Percentiles rank a stretch among this genome's conserved stretches.
phyloP scores from a whole-genome alignment of 2,113 vertebrate genomes.

The Tor tambroides region DNA sequence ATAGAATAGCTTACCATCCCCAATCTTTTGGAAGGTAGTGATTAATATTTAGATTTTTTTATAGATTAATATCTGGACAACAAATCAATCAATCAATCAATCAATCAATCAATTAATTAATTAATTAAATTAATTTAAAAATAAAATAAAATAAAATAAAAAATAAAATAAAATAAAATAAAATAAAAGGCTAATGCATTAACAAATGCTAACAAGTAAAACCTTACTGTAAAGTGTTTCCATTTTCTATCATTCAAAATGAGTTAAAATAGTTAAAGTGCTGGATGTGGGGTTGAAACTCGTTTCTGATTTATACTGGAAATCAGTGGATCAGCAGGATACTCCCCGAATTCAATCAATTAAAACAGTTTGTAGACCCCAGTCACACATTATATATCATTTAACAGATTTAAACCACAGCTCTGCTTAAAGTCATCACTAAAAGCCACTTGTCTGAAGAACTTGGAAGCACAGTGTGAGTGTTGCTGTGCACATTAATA shows the following conservation, averaged over 20 bases:
- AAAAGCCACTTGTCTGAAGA: background rate
- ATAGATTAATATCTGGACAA: too few relatives aligned
- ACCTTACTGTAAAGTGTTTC: background rate
- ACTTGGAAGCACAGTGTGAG: background rate
- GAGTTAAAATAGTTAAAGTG: background rate
- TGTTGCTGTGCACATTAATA: background rate
- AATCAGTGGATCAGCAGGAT: background rate
- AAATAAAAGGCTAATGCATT: background rate
- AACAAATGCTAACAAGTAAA: background rate
- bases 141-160: too few relatives aligned
- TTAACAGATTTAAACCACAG: background rate
- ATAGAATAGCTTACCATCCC: too few relatives aligned
- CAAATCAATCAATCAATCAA: too few relatives aligned
- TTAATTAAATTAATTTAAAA: too few relatives aligned
- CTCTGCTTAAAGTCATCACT: background rate
- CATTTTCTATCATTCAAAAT: background rate
- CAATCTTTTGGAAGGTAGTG: too few relatives aligned
- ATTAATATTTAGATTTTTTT: too few relatives aligned
- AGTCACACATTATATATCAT: background rate
- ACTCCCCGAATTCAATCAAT: background rate
- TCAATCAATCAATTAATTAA: too few relatives aligned
- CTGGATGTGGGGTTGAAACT: background rate
- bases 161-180: too few relatives aligned
- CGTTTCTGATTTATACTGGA: background rate
- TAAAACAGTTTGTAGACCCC: background rate